Percentiles rank a stretch among this genome's conserved stretches.
Conservation (phyloP, 2,797 vertebrate genomes). For the Spinus olivaceus region DNA sequence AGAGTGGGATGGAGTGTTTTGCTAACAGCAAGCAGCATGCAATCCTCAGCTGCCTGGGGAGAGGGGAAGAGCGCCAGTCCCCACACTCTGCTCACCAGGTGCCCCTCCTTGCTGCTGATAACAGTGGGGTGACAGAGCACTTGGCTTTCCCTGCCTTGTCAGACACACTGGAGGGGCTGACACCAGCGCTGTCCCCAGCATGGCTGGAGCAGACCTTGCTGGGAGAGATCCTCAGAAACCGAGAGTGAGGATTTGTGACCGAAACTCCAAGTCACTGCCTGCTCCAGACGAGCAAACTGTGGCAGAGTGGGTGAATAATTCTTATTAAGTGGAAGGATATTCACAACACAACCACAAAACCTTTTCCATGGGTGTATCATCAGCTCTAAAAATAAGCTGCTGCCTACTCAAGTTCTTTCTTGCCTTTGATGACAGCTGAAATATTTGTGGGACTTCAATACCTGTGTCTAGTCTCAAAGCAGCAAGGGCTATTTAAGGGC, state of each 20-base stretch:
- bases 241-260: not conserved
- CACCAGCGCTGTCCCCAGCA: not conserved
- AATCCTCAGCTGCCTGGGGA: not conserved
- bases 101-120: rapidly evolving
- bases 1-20: not conserved
- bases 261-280: not conserved
- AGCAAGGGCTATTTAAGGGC: not conserved
- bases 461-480: not conserved
- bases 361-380: not conserved
- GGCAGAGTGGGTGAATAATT: not conserved
- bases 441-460: not conserved
- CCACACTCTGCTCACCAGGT: rapidly evolving
- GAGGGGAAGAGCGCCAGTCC: not conserved
- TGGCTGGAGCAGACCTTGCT: not conserved
- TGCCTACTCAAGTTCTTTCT: not conserved
- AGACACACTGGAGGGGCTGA: not conserved
- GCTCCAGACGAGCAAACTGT: not conserved
- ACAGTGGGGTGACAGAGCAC: rapidly evolving
- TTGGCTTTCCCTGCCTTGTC: not conserved
- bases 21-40: not conserved
- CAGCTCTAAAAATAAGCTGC: not conserved
- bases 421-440: not conserved
- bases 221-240: not conserved
- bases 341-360: not conserved
- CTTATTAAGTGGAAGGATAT: not conserved